These are phyloP conservation scores for Minunthozetes semirufus DNA, from an alignment of 2,888 invertebrate species.

Conservation along the genomic window DNA sequence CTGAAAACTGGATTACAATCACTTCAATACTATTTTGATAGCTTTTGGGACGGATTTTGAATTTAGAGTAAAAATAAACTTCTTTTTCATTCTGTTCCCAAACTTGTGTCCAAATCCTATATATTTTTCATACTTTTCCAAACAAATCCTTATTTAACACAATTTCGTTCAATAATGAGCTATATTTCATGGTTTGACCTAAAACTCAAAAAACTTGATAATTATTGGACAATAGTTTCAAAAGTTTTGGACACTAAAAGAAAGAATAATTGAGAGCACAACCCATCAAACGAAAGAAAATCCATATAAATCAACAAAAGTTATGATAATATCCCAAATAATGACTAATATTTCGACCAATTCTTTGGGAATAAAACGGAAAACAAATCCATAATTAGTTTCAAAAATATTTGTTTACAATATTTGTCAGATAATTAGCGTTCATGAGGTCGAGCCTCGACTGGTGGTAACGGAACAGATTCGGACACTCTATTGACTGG, in stretches of 20 bases:
- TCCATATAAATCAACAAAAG: no score
- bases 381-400: neutral
- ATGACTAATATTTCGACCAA: slow-evolving; percentile 9
- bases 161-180: no score
- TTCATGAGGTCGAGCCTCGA: slow-evolving; percentile 53
- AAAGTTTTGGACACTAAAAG: no score
- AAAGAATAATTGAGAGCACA: no score
- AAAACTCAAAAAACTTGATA: no score
- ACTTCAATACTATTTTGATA: neutral
- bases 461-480: slow-evolving; percentile 57
- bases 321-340: no score
- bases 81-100: neutral
- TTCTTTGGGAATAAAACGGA: neutral
- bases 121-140: no score
- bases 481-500: slow-evolving; percentile 68
- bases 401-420: slow-evolving; percentile 25
- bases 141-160: no score
- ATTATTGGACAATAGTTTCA: no score
- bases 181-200: no score
- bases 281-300: no score
- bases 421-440: slow-evolving; percentile 42
- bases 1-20: neutral
- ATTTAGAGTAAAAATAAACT: neutral
- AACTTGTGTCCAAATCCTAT: neutral
- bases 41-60: neutral